Evolutionary conservation across 2,797 vertebrate species (phyloP).

Genomic region (Falco novaeseelandiae): DNA sequence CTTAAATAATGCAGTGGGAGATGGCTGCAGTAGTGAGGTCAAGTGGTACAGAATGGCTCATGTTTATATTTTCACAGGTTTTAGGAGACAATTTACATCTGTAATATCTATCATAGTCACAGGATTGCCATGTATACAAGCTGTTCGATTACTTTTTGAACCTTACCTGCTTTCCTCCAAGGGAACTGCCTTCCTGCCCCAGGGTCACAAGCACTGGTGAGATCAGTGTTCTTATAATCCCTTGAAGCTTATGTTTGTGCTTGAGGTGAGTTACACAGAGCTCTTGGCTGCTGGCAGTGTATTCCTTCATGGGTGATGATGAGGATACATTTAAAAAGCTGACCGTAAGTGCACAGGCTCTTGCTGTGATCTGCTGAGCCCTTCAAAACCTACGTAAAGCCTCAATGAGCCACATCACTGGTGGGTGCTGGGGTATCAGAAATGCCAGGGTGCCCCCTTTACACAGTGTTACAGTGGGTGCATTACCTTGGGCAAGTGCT

Average conservation of each 20-base stretch:
- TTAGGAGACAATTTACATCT: background rate
- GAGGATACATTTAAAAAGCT: background rate
- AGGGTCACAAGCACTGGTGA: background rate
- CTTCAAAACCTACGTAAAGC: background rate
- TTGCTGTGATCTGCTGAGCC: background rate
- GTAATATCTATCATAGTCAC: background rate
- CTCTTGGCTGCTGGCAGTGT: background rate
- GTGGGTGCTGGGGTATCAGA: background rate
- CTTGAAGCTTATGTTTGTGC: background rate
- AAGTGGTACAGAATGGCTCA: fast-evolving
- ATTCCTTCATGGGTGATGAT: background rate
- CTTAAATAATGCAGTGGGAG: background rate
- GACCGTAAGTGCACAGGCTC: background rate
- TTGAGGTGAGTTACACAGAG: background rate
- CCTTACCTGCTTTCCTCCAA: background rate
- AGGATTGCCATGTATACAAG: background rate
- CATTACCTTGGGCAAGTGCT: background rate
- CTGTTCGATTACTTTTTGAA: background rate
- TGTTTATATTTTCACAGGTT: background rate
- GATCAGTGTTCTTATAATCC: background rate
- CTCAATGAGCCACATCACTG: background rate
- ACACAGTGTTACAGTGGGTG: fast-evolving
- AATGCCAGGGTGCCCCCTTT: background rate
- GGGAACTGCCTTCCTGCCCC: background rate
- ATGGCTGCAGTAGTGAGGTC: background rate